Evolutionary conservation across 2,113 vertebrate genomes (phyloP).

Genomic region (Gambusia affinis): DNA sequence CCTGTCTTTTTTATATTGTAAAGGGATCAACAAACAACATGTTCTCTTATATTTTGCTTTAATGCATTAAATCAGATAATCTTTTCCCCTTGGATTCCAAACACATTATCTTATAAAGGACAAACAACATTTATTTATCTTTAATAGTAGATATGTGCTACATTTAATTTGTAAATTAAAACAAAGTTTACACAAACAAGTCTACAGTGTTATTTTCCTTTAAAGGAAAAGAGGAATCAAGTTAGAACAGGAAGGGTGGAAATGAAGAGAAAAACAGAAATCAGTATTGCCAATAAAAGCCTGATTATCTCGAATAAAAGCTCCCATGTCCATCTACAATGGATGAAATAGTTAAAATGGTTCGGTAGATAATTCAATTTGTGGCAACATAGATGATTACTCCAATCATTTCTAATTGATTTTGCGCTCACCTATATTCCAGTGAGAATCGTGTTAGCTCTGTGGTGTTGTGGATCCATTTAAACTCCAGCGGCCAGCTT

Average conservation of each 20-base stretch:
- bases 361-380: background rate
- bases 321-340: background rate
- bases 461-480: slow-evolving; percentile 93
- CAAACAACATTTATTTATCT: background rate
- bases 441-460: slow-evolving; percentile 96
- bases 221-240: background rate
- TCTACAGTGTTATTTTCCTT: background rate
- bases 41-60: background rate
- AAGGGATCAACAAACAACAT: background rate
- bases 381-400: background rate
- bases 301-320: background rate
- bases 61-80: background rate
- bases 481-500: slow-evolving; percentile 98
- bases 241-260: background rate
- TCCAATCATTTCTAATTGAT: background rate
- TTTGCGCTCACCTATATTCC: slow-evolving; percentile 89
- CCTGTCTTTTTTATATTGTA: no score
- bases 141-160: background rate
- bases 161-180: background rate
- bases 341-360: background rate
- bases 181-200: background rate
- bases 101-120: background rate
- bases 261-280: background rate
- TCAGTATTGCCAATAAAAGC: no score
- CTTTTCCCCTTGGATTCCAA: background rate